A percentile compares a stretch with the other conserved stretches of the same genome.
phyloP scores from a whole-genome alignment of 2,888 invertebrate species.

The Agrotis exclamationis region DNA sequence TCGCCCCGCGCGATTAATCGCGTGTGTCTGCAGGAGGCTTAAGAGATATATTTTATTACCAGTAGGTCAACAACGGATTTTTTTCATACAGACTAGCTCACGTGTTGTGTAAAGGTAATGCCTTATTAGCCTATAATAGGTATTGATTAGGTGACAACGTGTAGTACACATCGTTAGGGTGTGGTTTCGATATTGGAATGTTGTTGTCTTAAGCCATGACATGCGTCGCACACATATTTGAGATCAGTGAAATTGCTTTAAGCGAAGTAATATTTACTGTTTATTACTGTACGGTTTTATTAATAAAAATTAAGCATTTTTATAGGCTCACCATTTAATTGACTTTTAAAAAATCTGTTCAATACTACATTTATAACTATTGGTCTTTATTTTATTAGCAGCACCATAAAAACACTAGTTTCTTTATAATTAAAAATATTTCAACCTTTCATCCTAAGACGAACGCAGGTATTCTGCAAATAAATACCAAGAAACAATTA shows the following conservation, averaged over 20 bases:
- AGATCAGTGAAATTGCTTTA: background rate
- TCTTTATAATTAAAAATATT: too few relatives aligned
- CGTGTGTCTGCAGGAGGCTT: too few relatives aligned
- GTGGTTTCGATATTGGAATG: slow-evolving; percentile 32
- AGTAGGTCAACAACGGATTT: background rate
- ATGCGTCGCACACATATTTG: slow-evolving; percentile 3
- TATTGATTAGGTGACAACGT: slow-evolving; percentile 53
- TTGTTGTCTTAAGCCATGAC: slow-evolving; percentile 14
- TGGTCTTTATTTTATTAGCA: too few relatives aligned
- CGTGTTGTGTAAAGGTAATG: slow-evolving; percentile 45
- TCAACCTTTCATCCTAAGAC: background rate
- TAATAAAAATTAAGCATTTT: too few relatives aligned
- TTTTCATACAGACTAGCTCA: slow-evolving; percentile 43
- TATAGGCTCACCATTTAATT: too few relatives aligned
- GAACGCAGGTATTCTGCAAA: background rate
- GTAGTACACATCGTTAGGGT: slow-evolving; percentile 32
- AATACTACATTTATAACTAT: too few relatives aligned
- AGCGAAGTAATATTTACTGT: too few relatives aligned
- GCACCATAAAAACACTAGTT: too few relatives aligned
- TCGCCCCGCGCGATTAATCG: too few relatives aligned
- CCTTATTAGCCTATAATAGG: slow-evolving; percentile 55
- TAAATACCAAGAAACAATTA: slow-evolving; percentile 14
- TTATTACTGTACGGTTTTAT: too few relatives aligned
- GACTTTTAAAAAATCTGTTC: too few relatives aligned
- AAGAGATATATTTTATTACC: too few relatives aligned